These are phyloP conservation scores for Drosophila neocordata DNA, from an alignment of 1,140 invertebrate species.

Conservation along the genomic window DNA sequence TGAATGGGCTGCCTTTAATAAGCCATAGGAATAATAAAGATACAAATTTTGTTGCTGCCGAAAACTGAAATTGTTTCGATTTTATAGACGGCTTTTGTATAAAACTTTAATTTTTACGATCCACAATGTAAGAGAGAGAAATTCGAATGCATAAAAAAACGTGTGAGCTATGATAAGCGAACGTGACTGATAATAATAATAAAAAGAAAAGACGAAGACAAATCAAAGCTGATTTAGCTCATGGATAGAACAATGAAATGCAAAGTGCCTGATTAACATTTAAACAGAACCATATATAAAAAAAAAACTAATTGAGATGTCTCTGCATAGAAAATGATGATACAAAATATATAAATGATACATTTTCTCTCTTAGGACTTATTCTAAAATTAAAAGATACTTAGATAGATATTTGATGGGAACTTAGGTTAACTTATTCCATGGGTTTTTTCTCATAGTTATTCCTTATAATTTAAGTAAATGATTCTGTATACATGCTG, in stretches of 20 bases:
- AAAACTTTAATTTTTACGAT: conserved; percentile 50
- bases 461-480: too few relatives aligned
- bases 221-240: neutral
- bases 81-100: conserved; percentile 61
- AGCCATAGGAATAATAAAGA: conserved; percentile 63
- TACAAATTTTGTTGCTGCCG: conserved; percentile 67
- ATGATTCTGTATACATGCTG: too few relatives aligned
- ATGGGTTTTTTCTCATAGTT: too few relatives aligned
- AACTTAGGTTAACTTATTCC: too few relatives aligned
- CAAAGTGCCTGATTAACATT: too few relatives aligned
- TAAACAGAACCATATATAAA: too few relatives aligned
- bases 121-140: conserved; percentile 56
- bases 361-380: too few relatives aligned
- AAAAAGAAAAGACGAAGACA: conserved; percentile 16
- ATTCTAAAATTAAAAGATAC: too few relatives aligned
- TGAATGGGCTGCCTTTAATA: conserved; percentile 71
- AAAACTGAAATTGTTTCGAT: conserved; percentile 65
- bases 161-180: conserved; percentile 33
- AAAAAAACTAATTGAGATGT: too few relatives aligned
- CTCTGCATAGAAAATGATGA: too few relatives aligned
- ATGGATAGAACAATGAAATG: conserved; percentile 22
- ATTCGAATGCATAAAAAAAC: conserved; percentile 46
- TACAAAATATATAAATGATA: too few relatives aligned
- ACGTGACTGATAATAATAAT: conserved; percentile 53
- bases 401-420: too few relatives aligned